Evolutionary conservation across 2,113 vertebrate species (phyloP).

Genomic region (Amblyopsis rosae): DNA sequence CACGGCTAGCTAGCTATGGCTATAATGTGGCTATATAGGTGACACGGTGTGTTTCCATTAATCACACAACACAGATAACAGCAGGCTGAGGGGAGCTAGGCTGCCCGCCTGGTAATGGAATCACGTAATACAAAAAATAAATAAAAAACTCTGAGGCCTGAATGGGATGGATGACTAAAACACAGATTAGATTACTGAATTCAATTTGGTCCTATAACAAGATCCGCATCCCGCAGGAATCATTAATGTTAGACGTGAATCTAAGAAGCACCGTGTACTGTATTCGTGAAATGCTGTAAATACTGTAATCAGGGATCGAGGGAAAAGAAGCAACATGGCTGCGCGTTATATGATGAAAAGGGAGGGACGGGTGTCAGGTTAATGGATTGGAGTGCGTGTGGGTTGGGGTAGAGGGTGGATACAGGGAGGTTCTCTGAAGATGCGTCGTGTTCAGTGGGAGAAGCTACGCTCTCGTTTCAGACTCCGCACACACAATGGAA

Average conservation of each 20-base stretch:
- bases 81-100: conserved; percentile 19
- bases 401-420: conserved; percentile 29
- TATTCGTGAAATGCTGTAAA: conserved; percentile 4
- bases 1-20: neutral
- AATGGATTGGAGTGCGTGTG: conserved; percentile 30
- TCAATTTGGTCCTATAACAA: conserved; percentile 33
- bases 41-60: too few species aligned
- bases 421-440: conserved; percentile 27
- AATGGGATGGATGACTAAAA: conserved; percentile 43
- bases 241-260: conserved; percentile 16
- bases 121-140: conserved; percentile 22
- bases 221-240: conserved; percentile 36
- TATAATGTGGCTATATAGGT: too few species aligned
- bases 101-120: conserved; percentile 28
- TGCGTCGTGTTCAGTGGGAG: conserved; percentile 47
- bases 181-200: conserved; percentile 54
- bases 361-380: conserved; percentile 10
- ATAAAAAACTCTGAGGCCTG: conserved; percentile 8
- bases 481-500: conserved; percentile 51
- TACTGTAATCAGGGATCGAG: neutral
- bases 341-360: conserved; percentile 22
- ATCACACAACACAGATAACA: conserved; percentile 38
- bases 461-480: conserved; percentile 56
- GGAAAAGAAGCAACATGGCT: conserved; percentile 1
- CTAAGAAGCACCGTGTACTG: conserved; percentile 3